Conservation (phyloP, 1,140 invertebrate species). For the Hestina assimilis region DNA sequence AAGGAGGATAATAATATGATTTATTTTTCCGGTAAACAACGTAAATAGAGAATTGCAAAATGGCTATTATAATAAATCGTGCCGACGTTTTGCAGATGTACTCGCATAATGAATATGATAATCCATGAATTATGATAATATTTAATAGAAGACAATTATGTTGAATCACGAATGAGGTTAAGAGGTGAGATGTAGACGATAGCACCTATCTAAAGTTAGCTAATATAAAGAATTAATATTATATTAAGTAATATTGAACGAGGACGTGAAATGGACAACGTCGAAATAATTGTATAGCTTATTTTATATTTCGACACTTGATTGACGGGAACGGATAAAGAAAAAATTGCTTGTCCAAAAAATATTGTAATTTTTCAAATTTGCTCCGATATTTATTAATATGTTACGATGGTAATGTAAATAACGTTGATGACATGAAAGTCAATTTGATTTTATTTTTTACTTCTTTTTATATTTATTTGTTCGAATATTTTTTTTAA, state of each 20-base stretch:
- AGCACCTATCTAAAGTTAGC: background rate
- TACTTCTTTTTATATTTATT: too few species aligned
- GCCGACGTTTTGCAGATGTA: slow-evolving; percentile 15
- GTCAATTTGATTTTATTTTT: too few species aligned
- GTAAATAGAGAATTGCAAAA: slow-evolving; percentile 18
- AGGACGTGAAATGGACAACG: too few species aligned
- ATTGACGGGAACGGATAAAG: too few species aligned
- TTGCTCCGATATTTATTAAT: too few species aligned
- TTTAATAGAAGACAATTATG: slow-evolving; percentile 24
- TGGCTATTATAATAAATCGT: slow-evolving; percentile 22
- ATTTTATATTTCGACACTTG: too few species aligned
- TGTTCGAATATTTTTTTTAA: too few species aligned
- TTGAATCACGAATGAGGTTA: slow-evolving; percentile 23
- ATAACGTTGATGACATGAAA: too few species aligned
- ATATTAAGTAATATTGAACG: background rate
- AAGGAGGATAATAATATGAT: slow-evolving; percentile 4
- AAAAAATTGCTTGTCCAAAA: too few species aligned
- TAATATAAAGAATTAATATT: slow-evolving; percentile 1
- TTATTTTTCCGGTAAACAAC: slow-evolving; percentile 19
- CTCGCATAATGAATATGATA: slow-evolving; percentile 12
- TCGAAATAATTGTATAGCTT: too few species aligned
- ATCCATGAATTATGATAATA: slow-evolving; percentile 27
- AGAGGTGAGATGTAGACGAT: slow-evolving; percentile 2
- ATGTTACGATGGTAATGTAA: too few species aligned
- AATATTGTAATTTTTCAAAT: too few species aligned